Evolutionary conservation across 2,888 invertebrate genomes (phyloP).

Genomic region (Lepidochrysops patricia): DNA sequence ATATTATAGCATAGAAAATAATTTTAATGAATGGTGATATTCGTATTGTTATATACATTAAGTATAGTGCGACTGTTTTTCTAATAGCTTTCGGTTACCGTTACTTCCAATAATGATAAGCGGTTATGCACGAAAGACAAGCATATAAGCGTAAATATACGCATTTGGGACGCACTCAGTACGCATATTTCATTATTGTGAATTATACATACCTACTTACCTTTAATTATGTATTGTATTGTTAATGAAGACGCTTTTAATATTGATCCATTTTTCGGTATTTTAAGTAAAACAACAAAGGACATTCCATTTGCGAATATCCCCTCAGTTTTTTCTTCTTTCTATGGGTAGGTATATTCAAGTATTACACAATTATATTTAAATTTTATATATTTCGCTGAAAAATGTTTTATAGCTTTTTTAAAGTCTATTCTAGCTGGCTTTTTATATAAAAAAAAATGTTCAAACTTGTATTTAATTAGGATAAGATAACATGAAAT

Average conservation of each 20-base stretch:
- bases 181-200: background rate
- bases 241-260: no score
- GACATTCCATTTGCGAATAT: background rate
- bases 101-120: no score
- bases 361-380: background rate
- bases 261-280: no score
- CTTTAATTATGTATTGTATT: no score
- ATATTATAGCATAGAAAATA: no score
- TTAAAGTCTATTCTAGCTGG: background rate
- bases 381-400: background rate
- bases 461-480: background rate
- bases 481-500: background rate
- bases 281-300: background rate
- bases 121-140: background rate
- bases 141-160: background rate
- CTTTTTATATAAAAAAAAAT: background rate
- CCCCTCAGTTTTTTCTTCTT: background rate
- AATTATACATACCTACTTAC: background rate
- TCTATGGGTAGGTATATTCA: no score
- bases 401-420: background rate
- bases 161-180: background rate
- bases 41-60: no score
- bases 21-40: no score
- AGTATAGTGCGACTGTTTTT: no score
- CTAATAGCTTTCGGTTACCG: no score